Percentiles rank a stretch among this genome's conserved stretches.
These are phyloP conservation scores for Neocloeon triangulifer DNA, from an alignment of 1,140 invertebrate genomes.

Conservation along the genomic window DNA sequence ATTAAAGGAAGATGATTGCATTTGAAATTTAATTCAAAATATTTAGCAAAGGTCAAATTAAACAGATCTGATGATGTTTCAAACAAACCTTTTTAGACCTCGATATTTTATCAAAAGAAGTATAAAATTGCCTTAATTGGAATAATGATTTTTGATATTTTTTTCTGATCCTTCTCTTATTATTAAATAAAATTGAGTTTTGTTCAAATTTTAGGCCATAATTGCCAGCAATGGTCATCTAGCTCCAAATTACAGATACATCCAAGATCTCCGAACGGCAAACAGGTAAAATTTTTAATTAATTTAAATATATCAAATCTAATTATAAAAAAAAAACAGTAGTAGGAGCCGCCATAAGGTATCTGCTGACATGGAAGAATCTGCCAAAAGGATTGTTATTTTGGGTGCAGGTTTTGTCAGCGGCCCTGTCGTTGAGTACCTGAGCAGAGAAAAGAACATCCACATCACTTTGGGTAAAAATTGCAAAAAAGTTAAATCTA, in stretches of 20 bases:
- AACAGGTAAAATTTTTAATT: slow-evolving; percentile 14
- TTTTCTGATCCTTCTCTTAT: slow-evolving; percentile 3
- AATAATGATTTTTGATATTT: background rate
- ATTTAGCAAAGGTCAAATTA: too few relatives aligned
- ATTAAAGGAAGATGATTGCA: too few relatives aligned
- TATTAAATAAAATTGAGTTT: background rate
- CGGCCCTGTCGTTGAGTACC: slow-evolving; percentile 80
- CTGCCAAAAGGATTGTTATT: slow-evolving; percentile 27
- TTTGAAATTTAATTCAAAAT: too few relatives aligned
- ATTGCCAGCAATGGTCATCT: slow-evolving; percentile 88
- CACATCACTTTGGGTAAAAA: slow-evolving; percentile 55
- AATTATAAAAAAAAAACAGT: too few relatives aligned
- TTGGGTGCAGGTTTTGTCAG: slow-evolving; percentile 91
- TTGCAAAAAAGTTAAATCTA: background rate
- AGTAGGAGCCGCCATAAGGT: slow-evolving; percentile 9
- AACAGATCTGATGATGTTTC: background rate
- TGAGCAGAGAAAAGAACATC: slow-evolving; percentile 57
- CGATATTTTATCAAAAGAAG: background rate
- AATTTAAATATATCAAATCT: too few relatives aligned
- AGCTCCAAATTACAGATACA: slow-evolving; percentile 87
- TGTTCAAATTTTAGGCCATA: slow-evolving; percentile 45
- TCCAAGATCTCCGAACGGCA: slow-evolving; percentile 57
- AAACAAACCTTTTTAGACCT: background rate
- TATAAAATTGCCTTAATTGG: background rate
- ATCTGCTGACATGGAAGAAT: slow-evolving; percentile 1